Evolutionary conservation across 2,113 vertebrate species (phyloP), one percentile per base, ranked within the genome.

Genomic region (Coturnix japonica): DNA sequence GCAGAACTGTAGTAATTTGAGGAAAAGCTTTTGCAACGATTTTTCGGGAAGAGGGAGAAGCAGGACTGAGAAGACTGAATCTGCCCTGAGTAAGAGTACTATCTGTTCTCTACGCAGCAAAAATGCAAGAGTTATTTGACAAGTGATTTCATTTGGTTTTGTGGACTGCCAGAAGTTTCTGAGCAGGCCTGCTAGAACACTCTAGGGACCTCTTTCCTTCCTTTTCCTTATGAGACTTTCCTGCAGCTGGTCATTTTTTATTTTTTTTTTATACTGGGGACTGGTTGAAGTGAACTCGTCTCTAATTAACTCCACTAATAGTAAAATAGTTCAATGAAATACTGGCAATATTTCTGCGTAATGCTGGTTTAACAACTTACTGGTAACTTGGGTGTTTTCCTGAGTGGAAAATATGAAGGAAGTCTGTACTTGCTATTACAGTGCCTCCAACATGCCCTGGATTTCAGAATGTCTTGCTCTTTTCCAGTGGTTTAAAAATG

Each of bases 281-380:
- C 33, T 79, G 64, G 15, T 13, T 87, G 51, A 79, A 94, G 87
- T 47, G 0, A 26, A 56, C 89, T 64, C 10, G 37, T 76, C 43
- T 89, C 33, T 85, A 87, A 91, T 90, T 81, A 92, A 89, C 53
- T 81, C 57, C 88, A 47, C n/a, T 74, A 59, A 66, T 19, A 84
- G 53, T 74, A 94, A 92, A 53, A 92, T 87, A 91, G 69, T 87
- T 89, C 33, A 31, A 6, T 47, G 10, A 87, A 89, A 92, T 76
- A 64, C 51, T 86, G 91, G 71, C 71, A 67, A n/a, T 26, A 66
- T 22, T 39, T 90, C 51, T 61, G 9, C 15, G 37, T 69, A 84
- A 79, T 54, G 49, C 53, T 81, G 8, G 5, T 70, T 85, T 87
- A 92, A 66, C 33, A 71, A 26, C 20, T 64, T 26, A 12, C 49